Base-by-base conservation (phyloP, 2,888 invertebrate genomes). In the Deilephila elpenor region DNA sequence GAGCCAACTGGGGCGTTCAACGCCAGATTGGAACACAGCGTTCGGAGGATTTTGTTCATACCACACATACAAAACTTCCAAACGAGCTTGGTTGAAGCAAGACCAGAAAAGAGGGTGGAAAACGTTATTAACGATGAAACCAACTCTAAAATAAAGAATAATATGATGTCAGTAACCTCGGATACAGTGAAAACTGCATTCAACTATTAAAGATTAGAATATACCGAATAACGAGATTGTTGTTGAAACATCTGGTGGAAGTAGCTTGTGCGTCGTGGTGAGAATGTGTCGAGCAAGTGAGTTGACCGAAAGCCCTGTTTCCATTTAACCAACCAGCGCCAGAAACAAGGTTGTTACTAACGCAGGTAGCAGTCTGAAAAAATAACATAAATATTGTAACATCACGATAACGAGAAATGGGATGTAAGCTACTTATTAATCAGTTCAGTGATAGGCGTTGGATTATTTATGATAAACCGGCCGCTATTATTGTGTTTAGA, bases 1-100 rank as follows among this genome's bases (percentile, higher is more conserved):
- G 62, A 91, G 71, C 89, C 90, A 96, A 71, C 87, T 86, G 0
- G 95, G 95, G 53, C 96, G 87, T 37, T 87, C 90, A 11, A 95
- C 95, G 0, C 91, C 88, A 5, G 83, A 88, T 82, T 96, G 95
- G 71, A 93, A 91, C 0, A 95, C 88, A 11, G 90, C 88, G 74
- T 96, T 95, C 0, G 86, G 86, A 0, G 91, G 83, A 17, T 91
- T 91, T 76, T 96, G 89, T 61, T 93, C 89, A 74, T 93, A 93
- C 85, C 93, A 91, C 0, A 95, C 94, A 78, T 96, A 96, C 8
- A 96, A 80, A 0, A 96, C 93, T 77, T 93, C 94, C 73, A 95
- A 86, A 0, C 91, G 87, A 5, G 79, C 83, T 56, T 91, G 88
- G 83, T 96, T 93, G 78, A 95, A 96, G 84, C 96, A 96, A 0